phyloP scores from a whole-genome alignment of 2,888 invertebrate species.

The Parapristionchus giblindavisi region DNA sequence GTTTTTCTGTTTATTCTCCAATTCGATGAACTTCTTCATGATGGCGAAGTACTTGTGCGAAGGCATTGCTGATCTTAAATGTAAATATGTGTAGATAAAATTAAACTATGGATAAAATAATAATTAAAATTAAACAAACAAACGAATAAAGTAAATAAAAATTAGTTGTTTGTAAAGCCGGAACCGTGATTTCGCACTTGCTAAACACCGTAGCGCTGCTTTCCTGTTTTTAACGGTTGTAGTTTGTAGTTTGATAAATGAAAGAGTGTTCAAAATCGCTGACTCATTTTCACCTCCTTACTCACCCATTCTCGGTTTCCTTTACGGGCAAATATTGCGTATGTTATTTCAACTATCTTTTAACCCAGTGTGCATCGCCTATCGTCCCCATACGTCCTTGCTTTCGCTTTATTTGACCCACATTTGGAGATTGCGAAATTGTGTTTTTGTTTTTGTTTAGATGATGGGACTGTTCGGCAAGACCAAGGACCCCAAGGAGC shows the following conservation, averaged over 20 bases:
- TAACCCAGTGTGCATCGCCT: no score
- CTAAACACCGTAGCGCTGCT: conserved; percentile 1
- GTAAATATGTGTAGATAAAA: neutral
- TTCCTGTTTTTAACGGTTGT: conserved; percentile 6
- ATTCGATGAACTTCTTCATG: conserved; percentile 13
- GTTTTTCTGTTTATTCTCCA: neutral
- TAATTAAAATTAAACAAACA: neutral
- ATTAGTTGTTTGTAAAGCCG: neutral
- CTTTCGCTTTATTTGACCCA: neutral
- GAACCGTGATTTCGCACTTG: neutral
- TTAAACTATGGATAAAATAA: neutral
- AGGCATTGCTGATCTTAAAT: conserved; percentile 19
- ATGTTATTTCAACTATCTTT: no score
- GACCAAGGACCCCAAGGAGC: conserved; percentile 69
- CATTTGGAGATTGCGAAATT: neutral
- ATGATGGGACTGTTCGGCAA: conserved; percentile 70
- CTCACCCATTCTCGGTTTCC: conserved; percentile 23
- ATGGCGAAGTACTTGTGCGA: conserved; percentile 14
- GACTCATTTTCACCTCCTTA: conserved; percentile 30
- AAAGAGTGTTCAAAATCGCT: neutral
- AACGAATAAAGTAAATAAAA: conserved; percentile 19
- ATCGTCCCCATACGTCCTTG: conserved; percentile 18
- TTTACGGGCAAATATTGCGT: conserved; percentile 5
- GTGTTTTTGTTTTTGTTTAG: neutral
- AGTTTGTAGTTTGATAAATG: conserved; percentile 18